Evolutionary conservation across 2,113 vertebrate species (phyloP).

Genomic region (Ailurus styani): DNA sequence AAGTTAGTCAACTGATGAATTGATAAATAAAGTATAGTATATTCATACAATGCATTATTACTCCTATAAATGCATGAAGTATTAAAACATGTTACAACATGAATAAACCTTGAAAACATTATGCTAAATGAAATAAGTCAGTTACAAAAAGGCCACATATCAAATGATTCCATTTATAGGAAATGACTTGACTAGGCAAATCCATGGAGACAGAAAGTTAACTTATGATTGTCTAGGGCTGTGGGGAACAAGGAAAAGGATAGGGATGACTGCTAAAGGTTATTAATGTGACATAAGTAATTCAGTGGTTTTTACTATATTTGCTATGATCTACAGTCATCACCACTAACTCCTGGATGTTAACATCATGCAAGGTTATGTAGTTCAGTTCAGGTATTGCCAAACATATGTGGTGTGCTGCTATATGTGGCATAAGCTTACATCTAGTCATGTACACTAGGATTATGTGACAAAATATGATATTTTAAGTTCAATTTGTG

Average conservation of each 20-base stretch:
- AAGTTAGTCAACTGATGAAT: not conserved
- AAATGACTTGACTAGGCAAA: not conserved
- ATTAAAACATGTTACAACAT: not conserved
- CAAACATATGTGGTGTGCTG: not conserved
- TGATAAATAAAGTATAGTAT: not conserved
- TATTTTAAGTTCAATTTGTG: not conserved
- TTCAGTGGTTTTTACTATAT: not conserved
- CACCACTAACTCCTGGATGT: not conserved
- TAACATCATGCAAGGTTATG: not conserved
- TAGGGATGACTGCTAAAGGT: not conserved
- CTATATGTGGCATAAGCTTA: not conserved
- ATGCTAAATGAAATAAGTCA: not conserved
- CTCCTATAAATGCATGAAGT: not conserved
- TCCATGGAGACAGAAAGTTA: not conserved
- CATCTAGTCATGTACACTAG: not conserved
- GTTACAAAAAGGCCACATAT: not conserved
- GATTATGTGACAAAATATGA: not conserved
- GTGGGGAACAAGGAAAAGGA: not conserved
- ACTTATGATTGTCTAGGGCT: not conserved
- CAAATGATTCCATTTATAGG: not conserved
- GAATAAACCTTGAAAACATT: not conserved
- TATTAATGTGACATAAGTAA: not conserved
- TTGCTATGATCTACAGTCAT: not conserved
- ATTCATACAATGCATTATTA: not conserved
- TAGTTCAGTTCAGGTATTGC: not conserved